phyloP scores from a whole-genome alignment of 2,888 invertebrate species.

The Trisateles emortualis region DNA sequence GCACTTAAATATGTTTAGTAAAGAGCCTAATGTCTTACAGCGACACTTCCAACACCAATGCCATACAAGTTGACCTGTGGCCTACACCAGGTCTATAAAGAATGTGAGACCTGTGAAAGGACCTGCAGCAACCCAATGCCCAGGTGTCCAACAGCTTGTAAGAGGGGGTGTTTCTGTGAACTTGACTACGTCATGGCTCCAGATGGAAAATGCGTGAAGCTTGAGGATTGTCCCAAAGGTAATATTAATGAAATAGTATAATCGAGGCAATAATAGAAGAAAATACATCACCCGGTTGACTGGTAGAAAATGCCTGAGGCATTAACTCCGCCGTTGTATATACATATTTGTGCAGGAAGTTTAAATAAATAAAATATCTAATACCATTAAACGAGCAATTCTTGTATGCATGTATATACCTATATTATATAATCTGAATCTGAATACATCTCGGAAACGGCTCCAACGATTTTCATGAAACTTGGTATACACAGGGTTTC shows the following conservation, averaged over 20 bases:
- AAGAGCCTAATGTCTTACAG: conserved; percentile 26
- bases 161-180: conserved; percentile 67
- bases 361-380: no score
- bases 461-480: no score
- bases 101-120: conserved; percentile 61
- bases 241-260: conserved; percentile 16
- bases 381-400: no score
- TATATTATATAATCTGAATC: no score
- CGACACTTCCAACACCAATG: conserved; percentile 13
- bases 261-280: no score
- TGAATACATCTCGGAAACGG: no score
- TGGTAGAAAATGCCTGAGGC: no score
- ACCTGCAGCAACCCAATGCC: conserved; percentile 63
- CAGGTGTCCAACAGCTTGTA: conserved; percentile 52
- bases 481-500: no score
- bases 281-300: no score
- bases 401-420: no score
- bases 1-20: neutral
- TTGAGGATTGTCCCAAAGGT: conserved; percentile 67
- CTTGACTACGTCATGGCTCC: conserved; percentile 61
- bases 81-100: conserved; percentile 57
- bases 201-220: conserved; percentile 59
- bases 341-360: no score
- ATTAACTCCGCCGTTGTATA: no score
- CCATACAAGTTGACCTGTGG: conserved; percentile 57